Evolutionary conservation across 2,113 vertebrate genomes (phyloP).

Genomic region (Numida meleagris): DNA sequence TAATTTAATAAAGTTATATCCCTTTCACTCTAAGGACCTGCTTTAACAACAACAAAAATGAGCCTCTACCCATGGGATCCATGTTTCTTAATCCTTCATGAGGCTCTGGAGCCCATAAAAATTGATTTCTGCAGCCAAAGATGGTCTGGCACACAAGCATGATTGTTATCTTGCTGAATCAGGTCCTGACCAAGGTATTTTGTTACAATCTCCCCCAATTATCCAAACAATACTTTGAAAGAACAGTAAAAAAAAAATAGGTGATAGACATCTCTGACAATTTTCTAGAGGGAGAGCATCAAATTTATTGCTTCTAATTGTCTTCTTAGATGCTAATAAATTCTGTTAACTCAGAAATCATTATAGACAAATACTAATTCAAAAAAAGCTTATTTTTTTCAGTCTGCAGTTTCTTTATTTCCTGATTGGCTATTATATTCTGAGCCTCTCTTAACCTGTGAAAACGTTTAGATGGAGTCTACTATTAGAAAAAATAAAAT

Average conservation of each 20-base stretch:
- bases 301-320: not conserved
- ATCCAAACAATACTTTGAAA: not conserved
- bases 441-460: not conserved
- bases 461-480: not conserved
- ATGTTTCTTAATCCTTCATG: not conserved
- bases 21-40: constrained; percentile 32
- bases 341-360: not conserved
- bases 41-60: constrained; percentile 44
- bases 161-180: constrained; percentile 47
- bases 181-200: constrained; percentile 1
- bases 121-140: constrained; percentile 18
- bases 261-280: not conserved
- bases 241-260: not conserved
- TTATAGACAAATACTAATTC: not conserved
- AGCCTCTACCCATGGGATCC: constrained; percentile 1
- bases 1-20: constrained; percentile 42
- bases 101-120: constrained; percentile 32
- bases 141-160: constrained; percentile 29
- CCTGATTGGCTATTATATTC: not conserved
- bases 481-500: not conserved
- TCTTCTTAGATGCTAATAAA: not conserved
- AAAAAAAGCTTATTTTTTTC: not conserved
- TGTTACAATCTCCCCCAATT: not conserved
- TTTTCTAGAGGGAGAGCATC: not conserved
- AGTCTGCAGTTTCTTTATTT: not conserved